Evolutionary conservation across 2,888 invertebrate genomes (phyloP), one percentile per base, ranked within the genome.

Genomic region (Pegoplata infirma): DNA sequence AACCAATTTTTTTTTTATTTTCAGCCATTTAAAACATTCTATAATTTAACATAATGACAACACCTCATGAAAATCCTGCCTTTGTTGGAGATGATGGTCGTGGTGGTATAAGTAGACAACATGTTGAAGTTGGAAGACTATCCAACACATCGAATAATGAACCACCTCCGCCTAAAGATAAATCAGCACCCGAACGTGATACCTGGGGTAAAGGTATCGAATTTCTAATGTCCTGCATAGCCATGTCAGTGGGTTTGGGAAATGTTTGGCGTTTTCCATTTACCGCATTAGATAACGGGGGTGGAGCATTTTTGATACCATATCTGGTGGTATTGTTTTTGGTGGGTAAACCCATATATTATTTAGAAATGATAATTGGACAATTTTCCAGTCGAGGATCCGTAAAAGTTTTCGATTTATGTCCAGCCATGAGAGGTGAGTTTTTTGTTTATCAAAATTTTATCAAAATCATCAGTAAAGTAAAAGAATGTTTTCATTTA

Each of bases 361-460:
- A 93, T 84, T 88, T 95, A 88, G 95, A 95, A 89, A 92, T 94
- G 90, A 90, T 93, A 5, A 89, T 95, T 49, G 95, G 95, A 1
- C 95, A 95, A 87, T 95, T 94, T 86, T 92, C 92, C 23, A 93
- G 93, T 80, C 91, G 91, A 80, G 94, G 94, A 10, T 93, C 93
- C 72, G 92, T 94, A 14, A 93, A 93, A 84, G 92, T 93, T 14
- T 91, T 89, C 83, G 94, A 94, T 82, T 89, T 94, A 82, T 91
- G 92, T 10, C 94, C 94, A 5, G 91, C 93, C 0, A 91, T 94
- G 87, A 93, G 92, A 92, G 94, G 94, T 94, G 86, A 86, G 85
- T 80, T 21, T n/a, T n/a, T n/a, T n/a, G n/a, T n/a, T n/a, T n/a
- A n/a, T n/a, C n/a, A n/a, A n/a, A n/a, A n/a, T n/a, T n/a, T n/a